Evolutionary conservation across 2,113 vertebrate species (phyloP).

Genomic region (Poeciliopsis prolifica): DNA sequence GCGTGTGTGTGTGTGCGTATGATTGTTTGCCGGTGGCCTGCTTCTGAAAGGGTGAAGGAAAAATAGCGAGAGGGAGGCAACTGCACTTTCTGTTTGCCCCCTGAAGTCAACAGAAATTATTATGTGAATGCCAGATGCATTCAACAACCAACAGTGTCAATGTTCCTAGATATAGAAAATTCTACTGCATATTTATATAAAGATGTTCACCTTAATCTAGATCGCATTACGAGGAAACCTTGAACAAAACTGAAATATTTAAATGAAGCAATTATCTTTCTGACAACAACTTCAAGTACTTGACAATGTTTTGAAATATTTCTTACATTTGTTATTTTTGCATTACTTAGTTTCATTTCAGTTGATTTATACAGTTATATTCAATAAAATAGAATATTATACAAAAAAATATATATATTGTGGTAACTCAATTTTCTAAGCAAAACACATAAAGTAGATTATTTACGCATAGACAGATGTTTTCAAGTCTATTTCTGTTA

Average conservation of each 20-base stretch:
- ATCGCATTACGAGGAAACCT: not conserved
- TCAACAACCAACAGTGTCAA: slow-evolving; percentile 1
- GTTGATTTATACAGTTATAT: no score
- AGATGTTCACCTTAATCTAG: not conserved
- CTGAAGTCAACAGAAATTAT: slow-evolving; percentile 44
- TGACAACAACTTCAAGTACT: not conserved
- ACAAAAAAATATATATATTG: no score
- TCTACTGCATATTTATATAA: not conserved
- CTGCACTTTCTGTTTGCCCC: slow-evolving; percentile 32
- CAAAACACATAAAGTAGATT: no score
- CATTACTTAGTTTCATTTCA: not conserved
- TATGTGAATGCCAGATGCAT: slow-evolving; percentile 34
- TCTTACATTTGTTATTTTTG: not conserved
- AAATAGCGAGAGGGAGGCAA: slow-evolving; percentile 21
- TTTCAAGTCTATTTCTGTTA: no score
- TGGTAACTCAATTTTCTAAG: no score
- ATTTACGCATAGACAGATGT: no score
- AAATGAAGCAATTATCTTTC: not conserved
- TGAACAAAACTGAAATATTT: not conserved
- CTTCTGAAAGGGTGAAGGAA: slow-evolving; percentile 26
- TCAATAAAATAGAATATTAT: no score
- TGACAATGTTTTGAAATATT: not conserved
- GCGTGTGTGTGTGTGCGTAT: slow-evolving; percentile 1
- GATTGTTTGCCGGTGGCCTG: slow-evolving; percentile 42
- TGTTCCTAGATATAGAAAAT: slow-evolving; percentile 17